Base-by-base conservation (phyloP, 2,797 vertebrate genomes). In the Gymnocypris eckloni region DNA sequence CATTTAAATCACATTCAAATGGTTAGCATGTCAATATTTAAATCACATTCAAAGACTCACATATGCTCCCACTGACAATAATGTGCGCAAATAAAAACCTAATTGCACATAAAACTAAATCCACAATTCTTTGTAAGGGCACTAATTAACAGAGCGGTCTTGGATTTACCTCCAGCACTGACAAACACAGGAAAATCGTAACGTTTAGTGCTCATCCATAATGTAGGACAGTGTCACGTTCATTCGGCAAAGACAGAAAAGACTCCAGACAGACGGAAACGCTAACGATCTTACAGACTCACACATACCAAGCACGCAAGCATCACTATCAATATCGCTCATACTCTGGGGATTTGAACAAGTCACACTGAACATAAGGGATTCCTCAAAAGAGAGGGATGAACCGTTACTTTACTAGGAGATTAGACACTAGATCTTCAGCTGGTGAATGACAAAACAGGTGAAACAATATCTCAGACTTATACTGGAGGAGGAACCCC, bases 1-100 rank as follows among this genome's bases (percentile, higher is more conserved):
- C 86, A 67, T 77, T 86, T 88, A 83, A 90, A 88, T 87, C 79
- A 88, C 70, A 33, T 81, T 81, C 56, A 86, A 54, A 89, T 54
- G 39, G 41, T 56, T 77, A n/a, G 54, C 54, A 25, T 81, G 72
- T 88, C 86, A 88, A 89, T 89, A 87, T 90, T 88, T 89, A 33
- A 86, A 89, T 89, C 66, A 69, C 61, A 67, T 67, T 43, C 10
- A 84, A 18, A 50, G 2, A 48, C 80, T 39, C 70, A 48, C 39
- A 64, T 22, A 64, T 6, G 0, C 18, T 43, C 13, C 7, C n/a
- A 79, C 56, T 45, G 22, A 45, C 56, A 64, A 41, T 10, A 25
- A 45, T 67, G 66, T 33, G 13, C 33, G 61, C 61, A 66, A 33
- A 66, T 82, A 61, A 41, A 41, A 61, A 41, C 37, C 12, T 50